These are phyloP conservation scores for Protonibea diacanthus DNA, from an alignment of 2,797 vertebrate genomes.

Conservation along the genomic window DNA sequence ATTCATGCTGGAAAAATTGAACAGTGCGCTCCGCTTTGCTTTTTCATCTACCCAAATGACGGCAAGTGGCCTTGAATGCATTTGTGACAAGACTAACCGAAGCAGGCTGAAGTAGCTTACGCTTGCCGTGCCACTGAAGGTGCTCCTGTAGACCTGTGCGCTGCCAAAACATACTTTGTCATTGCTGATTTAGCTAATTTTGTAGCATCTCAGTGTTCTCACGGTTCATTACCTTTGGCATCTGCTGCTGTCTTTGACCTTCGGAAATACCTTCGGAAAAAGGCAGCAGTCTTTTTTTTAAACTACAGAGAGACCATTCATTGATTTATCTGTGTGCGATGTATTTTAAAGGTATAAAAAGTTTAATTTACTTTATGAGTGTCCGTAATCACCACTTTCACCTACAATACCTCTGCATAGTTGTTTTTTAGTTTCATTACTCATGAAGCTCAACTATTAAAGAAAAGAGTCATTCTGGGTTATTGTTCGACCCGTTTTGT, in stretches of 20 bases:
- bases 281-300: not conserved
- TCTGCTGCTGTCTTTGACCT: constrained; percentile 63
- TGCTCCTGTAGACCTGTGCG: constrained; percentile 2
- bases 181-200: constrained; percentile 54
- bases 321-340: fast-evolving
- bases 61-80: constrained; percentile 26
- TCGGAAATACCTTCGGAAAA: constrained; percentile 28
- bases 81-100: constrained; percentile 6
- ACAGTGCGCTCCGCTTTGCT: constrained; percentile 4
- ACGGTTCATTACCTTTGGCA: constrained; percentile 58
- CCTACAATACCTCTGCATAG: too few relatives aligned
- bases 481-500: not conserved
- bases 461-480: not conserved
- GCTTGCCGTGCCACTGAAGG: constrained; percentile 22
- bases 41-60: not conserved
- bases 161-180: constrained; percentile 36
- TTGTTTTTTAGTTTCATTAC: too few relatives aligned
- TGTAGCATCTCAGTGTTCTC: constrained; percentile 42
- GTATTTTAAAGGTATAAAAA: not conserved
- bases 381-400: too few relatives aligned
- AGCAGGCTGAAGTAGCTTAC: not conserved
- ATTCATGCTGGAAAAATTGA: not conserved
- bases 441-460: not conserved
- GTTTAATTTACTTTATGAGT: not conserved
- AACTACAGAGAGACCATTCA: not conserved